Percentiles rank a stretch among this genome's conserved stretches.
Conservation (phyloP, 2,113 vertebrate genomes). For the Echinops telfairi region DNA sequence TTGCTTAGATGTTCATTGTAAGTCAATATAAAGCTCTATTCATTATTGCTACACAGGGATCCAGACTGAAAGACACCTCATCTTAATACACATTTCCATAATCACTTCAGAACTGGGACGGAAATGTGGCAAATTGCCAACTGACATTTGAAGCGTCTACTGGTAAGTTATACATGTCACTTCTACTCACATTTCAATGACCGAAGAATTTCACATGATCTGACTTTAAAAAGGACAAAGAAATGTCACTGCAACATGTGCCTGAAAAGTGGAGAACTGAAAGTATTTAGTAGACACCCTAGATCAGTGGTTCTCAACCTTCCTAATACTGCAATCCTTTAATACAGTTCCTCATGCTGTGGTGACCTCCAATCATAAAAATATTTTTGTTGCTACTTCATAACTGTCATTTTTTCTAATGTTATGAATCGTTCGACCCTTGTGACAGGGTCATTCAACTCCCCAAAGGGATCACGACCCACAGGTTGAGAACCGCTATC, state of each 20-base stretch:
- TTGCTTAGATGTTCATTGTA: neutral
- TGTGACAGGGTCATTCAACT: no score
- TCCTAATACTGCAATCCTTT: no score
- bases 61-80: neutral
- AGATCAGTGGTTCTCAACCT: no score
- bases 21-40: neutral
- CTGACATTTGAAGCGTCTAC: neutral
- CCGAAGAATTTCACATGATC: neutral
- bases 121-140: neutral
- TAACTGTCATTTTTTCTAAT: no score
- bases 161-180: neutral
- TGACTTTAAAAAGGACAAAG: neutral
- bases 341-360: no score
- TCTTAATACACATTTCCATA: neutral
- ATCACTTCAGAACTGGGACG: neutral
- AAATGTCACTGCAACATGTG: neutral
- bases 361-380: no score
- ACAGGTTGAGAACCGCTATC: no score
- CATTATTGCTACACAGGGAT: neutral
- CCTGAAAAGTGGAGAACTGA: constrained; percentile 3
- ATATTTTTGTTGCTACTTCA: no score
- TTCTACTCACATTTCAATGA: constrained; percentile 25
- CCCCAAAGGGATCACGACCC: no score
- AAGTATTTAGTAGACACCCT: neutral
- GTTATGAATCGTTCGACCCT: no score